phyloP scores from a whole-genome alignment of 2,888 invertebrate species.

The Lamellibrachia columna region DNA sequence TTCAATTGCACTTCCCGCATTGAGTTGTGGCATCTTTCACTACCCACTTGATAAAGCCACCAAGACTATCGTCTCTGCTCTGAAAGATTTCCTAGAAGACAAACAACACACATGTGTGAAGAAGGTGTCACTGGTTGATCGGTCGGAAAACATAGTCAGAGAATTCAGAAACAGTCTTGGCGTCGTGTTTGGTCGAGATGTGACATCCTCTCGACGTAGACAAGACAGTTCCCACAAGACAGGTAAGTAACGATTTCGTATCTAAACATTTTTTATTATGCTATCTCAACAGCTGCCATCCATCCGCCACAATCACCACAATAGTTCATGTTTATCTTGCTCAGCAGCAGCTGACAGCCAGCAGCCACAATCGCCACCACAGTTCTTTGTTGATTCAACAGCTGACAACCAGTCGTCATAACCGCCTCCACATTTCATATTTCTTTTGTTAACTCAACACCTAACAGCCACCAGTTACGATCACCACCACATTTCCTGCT shows the following conservation, averaged over 20 bases:
- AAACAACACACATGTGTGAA: neutral
- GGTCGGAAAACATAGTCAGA: neutral
- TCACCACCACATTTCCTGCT: too few relatives aligned
- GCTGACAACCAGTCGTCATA: too few relatives aligned
- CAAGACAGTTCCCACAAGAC: neutral
- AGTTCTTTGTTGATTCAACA: too few relatives aligned
- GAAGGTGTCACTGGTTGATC: neutral
- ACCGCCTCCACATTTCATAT: too few relatives aligned
- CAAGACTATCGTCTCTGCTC: neutral
- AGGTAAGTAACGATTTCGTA: neutral
- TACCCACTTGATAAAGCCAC: constrained; percentile 36
- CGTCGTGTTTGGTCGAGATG: neutral
- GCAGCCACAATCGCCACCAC: neutral
- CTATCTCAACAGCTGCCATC: neutral
- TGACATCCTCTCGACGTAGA: neutral
- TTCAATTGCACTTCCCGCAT: constrained; percentile 52
- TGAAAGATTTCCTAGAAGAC: constrained; percentile 9
- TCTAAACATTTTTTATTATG: neutral
- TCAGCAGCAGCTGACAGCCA: neutral
- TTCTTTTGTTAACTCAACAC: too few relatives aligned
- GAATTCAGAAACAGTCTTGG: neutral
- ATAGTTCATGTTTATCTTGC: neutral
- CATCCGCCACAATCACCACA: neutral
- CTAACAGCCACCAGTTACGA: too few relatives aligned
- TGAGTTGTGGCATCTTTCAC: constrained; percentile 51